Percentiles rank a stretch among this genome's conserved stretches.
phyloP scores from a whole-genome alignment of 2,113 vertebrate species.

The Oophaga pumilio region DNA sequence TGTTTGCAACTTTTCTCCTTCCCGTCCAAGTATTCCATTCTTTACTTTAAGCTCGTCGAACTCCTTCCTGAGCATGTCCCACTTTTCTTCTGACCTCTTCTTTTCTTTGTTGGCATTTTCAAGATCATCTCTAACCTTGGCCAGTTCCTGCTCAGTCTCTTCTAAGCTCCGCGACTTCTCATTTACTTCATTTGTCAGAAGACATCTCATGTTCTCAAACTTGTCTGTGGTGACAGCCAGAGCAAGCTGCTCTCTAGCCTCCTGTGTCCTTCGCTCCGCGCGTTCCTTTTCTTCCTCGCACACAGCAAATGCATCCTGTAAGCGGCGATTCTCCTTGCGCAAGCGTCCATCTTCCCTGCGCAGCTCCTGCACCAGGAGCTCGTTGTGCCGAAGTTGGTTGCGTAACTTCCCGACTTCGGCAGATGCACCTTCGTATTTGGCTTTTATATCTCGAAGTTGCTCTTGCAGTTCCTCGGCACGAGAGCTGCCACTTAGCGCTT shows the following conservation, averaged over 20 bases:
- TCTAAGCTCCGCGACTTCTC: slow-evolving; percentile 82
- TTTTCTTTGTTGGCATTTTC: slow-evolving; percentile 60
- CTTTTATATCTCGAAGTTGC: slow-evolving; percentile 86
- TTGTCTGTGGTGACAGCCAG: slow-evolving; percentile 75
- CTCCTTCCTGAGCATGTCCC: slow-evolving; percentile 72
- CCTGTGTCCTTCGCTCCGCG: slow-evolving; percentile 65
- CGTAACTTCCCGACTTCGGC: slow-evolving; percentile 88
- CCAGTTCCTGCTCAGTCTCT: slow-evolving; percentile 78
- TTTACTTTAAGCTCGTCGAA: slow-evolving; percentile 77
- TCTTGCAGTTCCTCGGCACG: slow-evolving; percentile 83
- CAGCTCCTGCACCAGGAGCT: slow-evolving; percentile 85
- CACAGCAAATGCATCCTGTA: slow-evolving; percentile 76
- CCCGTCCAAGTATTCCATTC: slow-evolving; percentile 82
- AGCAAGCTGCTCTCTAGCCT: slow-evolving; percentile 75
- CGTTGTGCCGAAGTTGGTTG: slow-evolving; percentile 88
- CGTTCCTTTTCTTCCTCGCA: slow-evolving; percentile 74
- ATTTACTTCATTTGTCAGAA: slow-evolving; percentile 77
- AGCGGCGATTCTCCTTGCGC: slow-evolving; percentile 76
- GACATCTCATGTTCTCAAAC: slow-evolving; percentile 89
- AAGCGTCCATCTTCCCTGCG: slow-evolving; percentile 83
- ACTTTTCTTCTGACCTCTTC: slow-evolving; percentile 61
- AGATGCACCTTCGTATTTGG: slow-evolving; percentile 89
- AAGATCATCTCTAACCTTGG: slow-evolving; percentile 68
- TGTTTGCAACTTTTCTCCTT: slow-evolving; percentile 73
- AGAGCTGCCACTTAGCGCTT: slow-evolving; percentile 66